These are phyloP conservation scores for Siniperca obscura DNA, from an alignment of 2,797 vertebrate genomes.

Conservation along the genomic window DNA sequence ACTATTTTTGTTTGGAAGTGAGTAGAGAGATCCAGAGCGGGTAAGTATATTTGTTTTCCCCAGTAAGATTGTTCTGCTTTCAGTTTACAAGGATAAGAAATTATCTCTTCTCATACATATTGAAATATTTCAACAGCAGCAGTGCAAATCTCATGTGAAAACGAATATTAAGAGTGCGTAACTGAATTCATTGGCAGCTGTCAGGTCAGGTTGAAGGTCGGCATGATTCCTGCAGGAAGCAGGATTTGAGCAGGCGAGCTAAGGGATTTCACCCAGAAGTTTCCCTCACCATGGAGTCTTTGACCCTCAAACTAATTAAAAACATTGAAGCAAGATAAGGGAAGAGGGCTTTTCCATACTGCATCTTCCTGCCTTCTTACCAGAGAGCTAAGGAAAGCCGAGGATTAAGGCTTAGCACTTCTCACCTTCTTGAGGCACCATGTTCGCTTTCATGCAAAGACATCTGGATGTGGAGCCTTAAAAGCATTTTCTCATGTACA, in stretches of 20 bases:
- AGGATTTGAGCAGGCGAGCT: slow-evolving; percentile 39
- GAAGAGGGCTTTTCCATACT: slow-evolving; percentile 34
- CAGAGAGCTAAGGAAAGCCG: slow-evolving; percentile 25
- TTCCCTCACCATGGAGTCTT: slow-evolving; percentile 36
- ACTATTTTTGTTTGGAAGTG: not conserved
- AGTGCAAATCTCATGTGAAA: slow-evolving; percentile 28
- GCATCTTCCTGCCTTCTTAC: slow-evolving; percentile 27
- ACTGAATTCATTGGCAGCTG: slow-evolving; percentile 28
- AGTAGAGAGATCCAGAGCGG: slow-evolving; percentile 2
- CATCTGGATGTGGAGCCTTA: not conserved
- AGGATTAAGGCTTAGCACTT: slow-evolving; percentile 52
- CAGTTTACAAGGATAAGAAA: not conserved
- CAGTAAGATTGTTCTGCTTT: slow-evolving; percentile 1
- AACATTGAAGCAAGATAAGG: slow-evolving; percentile 37
- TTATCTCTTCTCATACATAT: slow-evolving; percentile 12
- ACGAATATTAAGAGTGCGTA: not conserved
- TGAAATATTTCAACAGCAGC: slow-evolving; percentile 12
- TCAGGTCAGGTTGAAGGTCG: slow-evolving; percentile 50
- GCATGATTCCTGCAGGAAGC: slow-evolving; percentile 25
- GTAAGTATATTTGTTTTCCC: not conserved
- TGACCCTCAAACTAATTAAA: slow-evolving; percentile 64
- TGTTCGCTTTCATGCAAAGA: slow-evolving; percentile 22
- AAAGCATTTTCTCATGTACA: slow-evolving; percentile 7
- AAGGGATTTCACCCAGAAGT: slow-evolving; percentile 39
- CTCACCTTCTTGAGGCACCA: slow-evolving; percentile 18